Conservation (phyloP, 2,113 vertebrate genomes). For the Mesitornis unicolor region DNA sequence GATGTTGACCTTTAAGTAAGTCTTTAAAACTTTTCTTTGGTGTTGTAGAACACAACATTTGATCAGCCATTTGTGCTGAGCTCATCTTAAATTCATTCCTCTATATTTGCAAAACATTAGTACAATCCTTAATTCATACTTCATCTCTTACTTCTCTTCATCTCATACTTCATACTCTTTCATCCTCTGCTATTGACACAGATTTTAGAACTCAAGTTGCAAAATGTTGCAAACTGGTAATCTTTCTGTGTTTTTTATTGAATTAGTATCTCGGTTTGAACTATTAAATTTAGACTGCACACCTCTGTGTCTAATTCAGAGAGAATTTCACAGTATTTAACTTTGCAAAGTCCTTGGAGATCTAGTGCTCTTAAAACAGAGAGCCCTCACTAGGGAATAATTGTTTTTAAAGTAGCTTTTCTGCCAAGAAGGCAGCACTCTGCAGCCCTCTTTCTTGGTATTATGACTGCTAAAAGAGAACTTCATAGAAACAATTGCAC, state of each 20-base stretch:
- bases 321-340: not conserved
- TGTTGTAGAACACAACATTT: not conserved
- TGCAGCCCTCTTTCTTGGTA: not conserved
- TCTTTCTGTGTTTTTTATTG: not conserved
- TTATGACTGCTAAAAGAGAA: not conserved
- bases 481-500: not conserved
- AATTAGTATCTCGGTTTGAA: not conserved
- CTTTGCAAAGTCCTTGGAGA: not conserved
- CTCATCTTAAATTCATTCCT: not conserved
- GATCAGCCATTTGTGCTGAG: not conserved
- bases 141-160: no score
- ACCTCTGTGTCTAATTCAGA: not conserved
- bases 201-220: not conserved
- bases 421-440: not conserved
- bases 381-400: not conserved
- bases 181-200: not conserved
- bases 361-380: not conserved
- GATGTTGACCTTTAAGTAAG: not conserved
- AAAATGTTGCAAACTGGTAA: not conserved
- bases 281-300: not conserved
- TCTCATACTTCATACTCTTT: no score
- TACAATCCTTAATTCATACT: not conserved
- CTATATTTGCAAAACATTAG: not conserved
- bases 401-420: not conserved
- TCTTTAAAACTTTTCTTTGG: not conserved